Percentiles rank a stretch among this genome's conserved stretches.
Evolutionary conservation across 2,113 vertebrate species (phyloP).

Genomic region (Trachemys scripta): DNA sequence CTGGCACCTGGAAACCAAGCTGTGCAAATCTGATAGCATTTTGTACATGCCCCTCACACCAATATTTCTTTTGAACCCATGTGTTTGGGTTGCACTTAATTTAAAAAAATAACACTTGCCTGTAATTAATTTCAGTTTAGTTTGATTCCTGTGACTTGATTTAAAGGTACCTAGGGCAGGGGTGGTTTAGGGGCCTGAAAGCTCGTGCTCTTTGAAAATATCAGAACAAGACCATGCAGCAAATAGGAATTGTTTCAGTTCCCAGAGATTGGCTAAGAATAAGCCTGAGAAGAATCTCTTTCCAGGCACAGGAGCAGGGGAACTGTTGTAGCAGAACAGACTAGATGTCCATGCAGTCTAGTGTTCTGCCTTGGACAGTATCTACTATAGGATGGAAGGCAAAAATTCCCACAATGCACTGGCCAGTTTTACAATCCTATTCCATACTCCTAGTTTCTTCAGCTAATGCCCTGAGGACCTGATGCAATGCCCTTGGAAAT

Average conservation of each 20-base stretch:
- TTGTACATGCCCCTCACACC: background rate
- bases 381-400: background rate
- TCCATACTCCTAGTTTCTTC: background rate
- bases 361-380: background rate
- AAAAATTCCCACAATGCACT: fast-evolving
- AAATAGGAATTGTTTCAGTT: background rate
- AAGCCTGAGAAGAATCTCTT: background rate
- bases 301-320: background rate
- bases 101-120: background rate
- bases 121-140: background rate
- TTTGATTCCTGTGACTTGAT: background rate
- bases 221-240: background rate
- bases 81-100: background rate
- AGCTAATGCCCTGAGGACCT: background rate
- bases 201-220: background rate
- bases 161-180: background rate
- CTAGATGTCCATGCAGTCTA: background rate
- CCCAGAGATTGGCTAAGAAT: background rate
- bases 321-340: background rate
- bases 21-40: background rate
- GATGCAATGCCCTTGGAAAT: background rate
- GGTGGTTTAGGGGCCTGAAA: background rate
- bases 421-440: background rate
- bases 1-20: background rate
- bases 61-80: background rate